Percentiles rank a stretch among this genome's conserved stretches.
Evolutionary conservation across 2,797 vertebrate genomes (phyloP).

Genomic region (Sandelia bainsii): DNA sequence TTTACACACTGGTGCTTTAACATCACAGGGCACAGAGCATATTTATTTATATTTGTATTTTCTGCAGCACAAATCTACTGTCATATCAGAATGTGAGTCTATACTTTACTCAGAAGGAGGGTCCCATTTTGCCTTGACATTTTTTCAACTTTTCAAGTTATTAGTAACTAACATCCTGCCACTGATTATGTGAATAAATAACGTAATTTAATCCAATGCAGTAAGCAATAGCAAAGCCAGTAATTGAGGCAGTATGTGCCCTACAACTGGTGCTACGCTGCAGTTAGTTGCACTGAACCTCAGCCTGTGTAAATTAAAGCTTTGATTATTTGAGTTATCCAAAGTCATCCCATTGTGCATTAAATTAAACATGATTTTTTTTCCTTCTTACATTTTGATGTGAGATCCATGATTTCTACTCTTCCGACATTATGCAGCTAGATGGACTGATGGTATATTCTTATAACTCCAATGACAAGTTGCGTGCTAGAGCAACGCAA

Average conservation of each 20-base stretch:
- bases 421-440: too few relatives aligned
- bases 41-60: constrained; percentile 1
- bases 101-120: neutral
- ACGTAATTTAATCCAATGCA: constrained; percentile 6
- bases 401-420: too few relatives aligned
- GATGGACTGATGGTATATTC: too few relatives aligned
- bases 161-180: neutral
- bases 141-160: neutral
- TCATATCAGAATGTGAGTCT: neutral
- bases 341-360: neutral
- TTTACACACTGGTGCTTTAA: constrained; percentile 4
- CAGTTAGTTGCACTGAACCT: neutral
- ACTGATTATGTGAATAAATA: neutral
- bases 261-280: neutral
- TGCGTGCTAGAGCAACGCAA: too few relatives aligned
- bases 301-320: neutral
- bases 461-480: too few relatives aligned
- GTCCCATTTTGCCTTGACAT: neutral
- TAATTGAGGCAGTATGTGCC: neutral
- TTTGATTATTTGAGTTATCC: neutral
- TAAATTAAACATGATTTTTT: too few relatives aligned
- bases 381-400: too few relatives aligned
- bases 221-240: constrained; percentile 3
- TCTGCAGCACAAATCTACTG: neutral
- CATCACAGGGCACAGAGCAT: neutral